Conservation (phyloP, 64 coral and sea anemone species). For the Stichodactyla helianthus region DNA sequence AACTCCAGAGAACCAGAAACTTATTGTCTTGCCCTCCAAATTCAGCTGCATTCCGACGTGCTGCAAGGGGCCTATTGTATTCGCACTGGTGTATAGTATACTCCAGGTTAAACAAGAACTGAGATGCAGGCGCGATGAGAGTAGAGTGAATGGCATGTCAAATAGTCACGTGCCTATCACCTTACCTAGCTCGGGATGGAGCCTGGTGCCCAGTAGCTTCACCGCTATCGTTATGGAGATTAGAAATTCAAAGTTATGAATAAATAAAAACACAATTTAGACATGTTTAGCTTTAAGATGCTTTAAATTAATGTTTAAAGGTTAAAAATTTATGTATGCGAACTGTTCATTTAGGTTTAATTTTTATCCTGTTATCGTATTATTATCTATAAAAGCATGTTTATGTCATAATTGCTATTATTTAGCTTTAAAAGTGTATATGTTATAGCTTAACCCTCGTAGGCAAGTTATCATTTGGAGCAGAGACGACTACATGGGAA, state of each 20-base stretch:
- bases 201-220: slow-evolving; percentile 6
- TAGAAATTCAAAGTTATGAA: slow-evolving; percentile 24
- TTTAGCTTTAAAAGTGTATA: background rate
- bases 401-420: background rate
- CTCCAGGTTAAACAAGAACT: background rate
- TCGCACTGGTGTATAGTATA: background rate
- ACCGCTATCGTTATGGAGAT: slow-evolving; percentile 18
- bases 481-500: too few species aligned
- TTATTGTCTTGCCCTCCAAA: too few species aligned
- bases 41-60: too few species aligned
- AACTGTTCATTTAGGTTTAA: background rate
- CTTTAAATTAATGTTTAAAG: background rate
- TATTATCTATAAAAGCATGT: background rate
- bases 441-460: background rate
- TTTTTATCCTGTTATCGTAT: background rate
- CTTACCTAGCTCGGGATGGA: slow-evolving; percentile 20
- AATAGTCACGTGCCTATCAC: slow-evolving; percentile 21
- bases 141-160: slow-evolving; percentile 23
- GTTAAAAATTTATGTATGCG: background rate
- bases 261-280: background rate
- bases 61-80: too few species aligned
- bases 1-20: too few species aligned
- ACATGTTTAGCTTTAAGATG: too few species aligned
- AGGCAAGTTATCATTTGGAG: background rate
- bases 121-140: background rate